phyloP scores from a whole-genome alignment of 1,140 invertebrate species.

The Zaprionus tsacasi region DNA sequence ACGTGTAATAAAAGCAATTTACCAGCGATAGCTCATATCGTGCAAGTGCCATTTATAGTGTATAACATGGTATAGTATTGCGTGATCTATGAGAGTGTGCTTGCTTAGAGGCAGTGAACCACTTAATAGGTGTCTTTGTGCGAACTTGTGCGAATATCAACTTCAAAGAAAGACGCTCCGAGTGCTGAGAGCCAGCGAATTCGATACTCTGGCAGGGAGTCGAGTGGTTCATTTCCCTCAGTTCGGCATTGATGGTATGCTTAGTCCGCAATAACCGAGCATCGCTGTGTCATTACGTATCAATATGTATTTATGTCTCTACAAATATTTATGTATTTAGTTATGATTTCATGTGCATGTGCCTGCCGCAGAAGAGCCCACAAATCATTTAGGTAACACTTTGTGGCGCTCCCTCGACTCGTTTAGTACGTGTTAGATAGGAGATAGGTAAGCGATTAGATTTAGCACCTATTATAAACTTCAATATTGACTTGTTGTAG shows the following conservation, averaged over 20 bases:
- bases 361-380: neutral
- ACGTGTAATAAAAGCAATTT: slow-evolving; percentile 1
- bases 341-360: neutral
- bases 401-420: neutral
- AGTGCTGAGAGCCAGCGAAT: neutral
- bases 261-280: neutral
- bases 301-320: no score
- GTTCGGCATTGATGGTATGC: neutral
- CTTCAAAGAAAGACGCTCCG: slow-evolving; percentile 2
- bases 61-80: no score
- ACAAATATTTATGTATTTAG: neutral
- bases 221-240: neutral
- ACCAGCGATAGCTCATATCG: slow-evolving; percentile 25
- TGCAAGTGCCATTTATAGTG: slow-evolving; percentile 8
- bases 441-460: slow-evolving; percentile 20
- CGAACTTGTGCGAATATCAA: neutral
- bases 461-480: slow-evolving; percentile 32
- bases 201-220: neutral
- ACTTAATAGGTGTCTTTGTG: neutral
- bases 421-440: neutral
- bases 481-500: slow-evolving; percentile 30
- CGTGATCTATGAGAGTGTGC: neutral
- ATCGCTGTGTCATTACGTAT: neutral
- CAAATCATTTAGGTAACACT: slow-evolving; percentile 23
- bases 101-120: neutral